Conservation (phyloP, 2,797 vertebrate genomes). For the Fistularia commersonii region DNA sequence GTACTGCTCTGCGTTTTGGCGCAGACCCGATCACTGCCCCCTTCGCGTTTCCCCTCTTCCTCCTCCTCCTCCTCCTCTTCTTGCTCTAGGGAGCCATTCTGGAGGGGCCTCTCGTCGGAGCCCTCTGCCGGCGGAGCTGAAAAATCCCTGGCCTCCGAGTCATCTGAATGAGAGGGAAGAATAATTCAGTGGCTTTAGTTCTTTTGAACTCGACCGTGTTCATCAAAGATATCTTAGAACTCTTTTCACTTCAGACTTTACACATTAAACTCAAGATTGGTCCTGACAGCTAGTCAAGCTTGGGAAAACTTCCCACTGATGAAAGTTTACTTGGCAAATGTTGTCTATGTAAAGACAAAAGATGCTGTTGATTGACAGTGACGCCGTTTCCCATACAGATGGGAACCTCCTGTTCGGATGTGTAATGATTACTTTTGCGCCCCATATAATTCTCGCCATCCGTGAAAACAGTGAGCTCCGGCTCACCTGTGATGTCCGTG, state of each 20-base stretch:
- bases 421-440: no score
- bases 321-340: no score
- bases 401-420: no score
- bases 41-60: slow-evolving; percentile 46
- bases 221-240: background rate
- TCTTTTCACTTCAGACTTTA: background rate
- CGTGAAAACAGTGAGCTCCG: no score
- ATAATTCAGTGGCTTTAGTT: background rate
- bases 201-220: background rate
- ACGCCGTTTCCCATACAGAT: no score
- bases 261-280: no score
- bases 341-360: no score
- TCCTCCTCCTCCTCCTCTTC: slow-evolving; percentile 68
- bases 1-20: slow-evolving; percentile 13
- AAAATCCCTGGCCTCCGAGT: slow-evolving; percentile 75
- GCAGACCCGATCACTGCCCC: slow-evolving; percentile 43
- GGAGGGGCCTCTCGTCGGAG: slow-evolving; percentile 57
- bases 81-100: slow-evolving; percentile 78
- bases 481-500: slow-evolving; percentile 83
- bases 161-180: slow-evolving; percentile 68
- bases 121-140: slow-evolving; percentile 24
- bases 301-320: no score
- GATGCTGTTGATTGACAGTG: no score
- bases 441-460: no score
- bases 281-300: no score